Base-by-base conservation (phyloP, 2,888 invertebrate genomes). In the Julus scandinavius region DNA sequence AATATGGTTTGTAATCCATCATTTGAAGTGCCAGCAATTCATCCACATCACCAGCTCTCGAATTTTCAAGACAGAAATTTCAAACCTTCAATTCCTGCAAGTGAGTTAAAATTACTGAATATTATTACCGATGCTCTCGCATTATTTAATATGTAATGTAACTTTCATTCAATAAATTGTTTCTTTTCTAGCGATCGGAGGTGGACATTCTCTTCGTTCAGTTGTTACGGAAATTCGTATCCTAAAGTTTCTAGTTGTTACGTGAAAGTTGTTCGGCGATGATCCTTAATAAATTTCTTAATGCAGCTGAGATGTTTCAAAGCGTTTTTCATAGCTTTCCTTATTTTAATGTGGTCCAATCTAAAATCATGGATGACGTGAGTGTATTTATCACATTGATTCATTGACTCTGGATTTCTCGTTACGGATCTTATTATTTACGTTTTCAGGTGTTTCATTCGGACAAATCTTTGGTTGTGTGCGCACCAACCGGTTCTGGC, bases 401-500 rank as follows among this genome's bases (percentile, higher is more conserved):
- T 0, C 7, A n/a, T 20, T 17, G n/a, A 6, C 0, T n/a, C 17
- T 4, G 5, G n/a, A 6, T n/a, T 63, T 4, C 63, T 20, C 63
- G 1, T 6, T 63, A 15, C 38, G 0, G 0, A 84, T 84, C 41
- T 11, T 86, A 80, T 92, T 92, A 72, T n/a, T 88, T 89, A 13
- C 49, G 49, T 87, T 89, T 50, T 7, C 89, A 92, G 92, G 91
- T 92, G 45, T 90, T 93, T 83, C 92, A 92, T 89, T 91, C 92
- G 94, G 96, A 96, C 92, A 94, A 94, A 91, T 94, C 96, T 0
- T 91, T 96, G 89, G 96, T 96, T 11, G 93, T 96, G 1, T 95
- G 96, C 89, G 96, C 96, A 0, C 96, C 96, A 0, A 97, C 96
- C 4, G 96, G 96, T 1, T 96, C 96, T 1, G 97, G 96, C 2